These are phyloP conservation scores for Anguilla obscura DNA, from an alignment of 2,797 vertebrate genomes.

Conservation along the genomic window DNA sequence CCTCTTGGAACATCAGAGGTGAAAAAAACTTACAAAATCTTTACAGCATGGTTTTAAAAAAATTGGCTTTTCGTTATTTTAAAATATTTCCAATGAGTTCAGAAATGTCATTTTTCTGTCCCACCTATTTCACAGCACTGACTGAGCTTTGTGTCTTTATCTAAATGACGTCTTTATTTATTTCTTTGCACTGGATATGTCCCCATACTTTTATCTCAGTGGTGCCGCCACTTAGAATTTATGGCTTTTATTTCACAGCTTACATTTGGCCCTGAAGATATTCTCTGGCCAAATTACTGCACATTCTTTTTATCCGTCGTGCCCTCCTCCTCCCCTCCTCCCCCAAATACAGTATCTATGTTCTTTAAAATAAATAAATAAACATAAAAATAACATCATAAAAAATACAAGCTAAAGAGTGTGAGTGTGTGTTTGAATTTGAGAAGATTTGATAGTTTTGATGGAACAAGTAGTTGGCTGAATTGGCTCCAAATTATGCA, in stretches of 20 bases:
- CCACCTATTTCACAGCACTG: neutral
- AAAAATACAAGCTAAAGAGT: neutral
- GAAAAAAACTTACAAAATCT: neutral
- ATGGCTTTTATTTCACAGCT: neutral
- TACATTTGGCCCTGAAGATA: slow-evolving; percentile 10
- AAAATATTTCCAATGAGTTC: neutral
- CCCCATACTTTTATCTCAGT: slow-evolving; percentile 6
- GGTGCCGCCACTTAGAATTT: neutral
- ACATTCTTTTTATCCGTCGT: neutral
- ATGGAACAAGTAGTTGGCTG: neutral
- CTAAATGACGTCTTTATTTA: neutral
- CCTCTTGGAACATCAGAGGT: neutral
- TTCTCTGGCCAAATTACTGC: neutral
- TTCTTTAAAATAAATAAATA: too few species aligned
- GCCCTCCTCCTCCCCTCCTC: neutral
- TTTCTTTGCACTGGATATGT: neutral
- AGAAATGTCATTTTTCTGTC: slow-evolving; percentile 8
- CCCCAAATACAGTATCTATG: neutral
- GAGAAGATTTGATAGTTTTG: too few species aligned
- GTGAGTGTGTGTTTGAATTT: neutral
- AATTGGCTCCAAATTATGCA: neutral
- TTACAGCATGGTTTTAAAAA: neutral
- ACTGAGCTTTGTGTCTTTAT: slow-evolving; percentile 15
- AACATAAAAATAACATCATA: too few species aligned
- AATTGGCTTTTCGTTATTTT: neutral